Conservation (phyloP, 92 coral and sea anemone genomes). For the Porites lobata region DNA sequence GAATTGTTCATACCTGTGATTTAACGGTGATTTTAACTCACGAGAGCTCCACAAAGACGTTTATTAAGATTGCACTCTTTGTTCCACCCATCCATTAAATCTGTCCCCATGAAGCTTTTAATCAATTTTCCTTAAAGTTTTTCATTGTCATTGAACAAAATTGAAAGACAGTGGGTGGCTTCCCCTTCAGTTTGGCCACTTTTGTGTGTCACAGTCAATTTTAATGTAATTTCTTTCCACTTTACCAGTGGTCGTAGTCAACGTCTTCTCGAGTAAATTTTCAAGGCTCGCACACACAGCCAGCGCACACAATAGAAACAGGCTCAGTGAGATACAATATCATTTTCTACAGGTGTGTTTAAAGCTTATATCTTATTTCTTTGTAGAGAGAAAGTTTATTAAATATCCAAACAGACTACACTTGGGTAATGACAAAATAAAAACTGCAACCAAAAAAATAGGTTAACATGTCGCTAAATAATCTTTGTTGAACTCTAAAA, state of each 20-base stretch:
- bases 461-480: slow-evolving; percentile 12
- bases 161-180: slow-evolving; percentile 43
- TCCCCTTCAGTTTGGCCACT: slow-evolving; percentile 3
- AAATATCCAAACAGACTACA: slow-evolving; percentile 22
- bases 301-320: slow-evolving; percentile 12
- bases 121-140: slow-evolving; percentile 16
- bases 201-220: slow-evolving; percentile 9
- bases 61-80: slow-evolving; percentile 51
- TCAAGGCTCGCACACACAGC: background rate
- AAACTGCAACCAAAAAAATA: background rate
- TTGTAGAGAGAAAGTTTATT: background rate
- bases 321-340: background rate
- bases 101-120: slow-evolving; percentile 14
- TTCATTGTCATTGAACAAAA: slow-evolving; percentile 12
- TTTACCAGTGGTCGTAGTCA: slow-evolving; percentile 10
- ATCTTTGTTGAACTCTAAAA: slow-evolving; percentile 9
- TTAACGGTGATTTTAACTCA: slow-evolving; percentile 13
- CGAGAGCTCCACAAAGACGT: slow-evolving; percentile 30
- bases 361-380: slow-evolving; percentile 9
- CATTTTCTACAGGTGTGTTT: slow-evolving; percentile 3
- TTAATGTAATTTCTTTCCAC: slow-evolving; percentile 26
- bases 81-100: slow-evolving; percentile 40
- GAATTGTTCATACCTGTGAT: slow-evolving; percentile 21
- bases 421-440: background rate
- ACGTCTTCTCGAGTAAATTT: background rate